These are phyloP conservation scores for Drepanosiphum platanoidis DNA, from an alignment of 2,888 invertebrate species.

Conservation along the genomic window DNA sequence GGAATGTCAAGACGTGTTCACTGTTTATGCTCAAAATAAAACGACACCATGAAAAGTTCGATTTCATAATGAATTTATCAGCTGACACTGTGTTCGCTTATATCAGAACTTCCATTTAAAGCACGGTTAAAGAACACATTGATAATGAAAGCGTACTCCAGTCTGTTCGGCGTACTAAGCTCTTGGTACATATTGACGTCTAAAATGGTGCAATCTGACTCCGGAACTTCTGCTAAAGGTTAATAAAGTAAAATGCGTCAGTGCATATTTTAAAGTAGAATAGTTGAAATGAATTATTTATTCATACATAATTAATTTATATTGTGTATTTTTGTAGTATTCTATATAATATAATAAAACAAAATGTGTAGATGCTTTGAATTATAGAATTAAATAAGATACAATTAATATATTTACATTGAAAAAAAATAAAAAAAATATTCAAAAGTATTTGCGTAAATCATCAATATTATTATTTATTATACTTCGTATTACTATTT, in stretches of 20 bases:
- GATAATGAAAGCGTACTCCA: conserved; percentile 45
- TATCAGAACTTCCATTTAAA: conserved; percentile 3
- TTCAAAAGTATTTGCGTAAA: too few species aligned
- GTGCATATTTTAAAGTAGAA: background rate
- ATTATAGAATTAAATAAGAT: background rate
- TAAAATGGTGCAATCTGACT: conserved; percentile 24
- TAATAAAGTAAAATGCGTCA: conserved; percentile 31
- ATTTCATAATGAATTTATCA: conserved; percentile 25
- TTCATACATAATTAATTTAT: background rate
- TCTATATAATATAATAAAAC: background rate
- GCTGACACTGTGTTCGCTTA: background rate
- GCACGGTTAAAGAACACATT: background rate
- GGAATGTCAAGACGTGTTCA: conserved; percentile 1
- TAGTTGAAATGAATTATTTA: background rate
- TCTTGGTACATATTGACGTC: conserved; percentile 48
- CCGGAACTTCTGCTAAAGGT: conserved; percentile 52
- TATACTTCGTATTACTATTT: background rate
- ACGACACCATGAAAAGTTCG: background rate
- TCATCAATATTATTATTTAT: background rate
- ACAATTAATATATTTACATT: background rate
- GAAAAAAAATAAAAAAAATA: too few species aligned
- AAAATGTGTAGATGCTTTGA: background rate
- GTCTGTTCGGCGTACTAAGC: conserved; percentile 25
- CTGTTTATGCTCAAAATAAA: background rate
- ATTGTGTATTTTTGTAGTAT: background rate